Evolutionary conservation across 53 echinoderm and acorn worm genomes (phyloP).

Genomic region (Astropecten irregularis): DNA sequence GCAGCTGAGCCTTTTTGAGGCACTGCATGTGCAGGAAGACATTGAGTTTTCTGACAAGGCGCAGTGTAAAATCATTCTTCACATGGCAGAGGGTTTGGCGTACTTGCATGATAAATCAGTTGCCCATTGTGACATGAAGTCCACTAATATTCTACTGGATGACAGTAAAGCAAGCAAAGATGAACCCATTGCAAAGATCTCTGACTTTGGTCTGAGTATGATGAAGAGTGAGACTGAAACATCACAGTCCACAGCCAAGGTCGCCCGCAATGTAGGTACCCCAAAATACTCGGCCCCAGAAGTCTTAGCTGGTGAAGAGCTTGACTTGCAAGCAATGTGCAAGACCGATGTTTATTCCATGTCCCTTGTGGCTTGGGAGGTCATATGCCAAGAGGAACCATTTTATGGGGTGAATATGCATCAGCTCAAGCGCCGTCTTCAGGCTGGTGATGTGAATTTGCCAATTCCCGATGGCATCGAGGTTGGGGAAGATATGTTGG

Average conservation of each 20-base stretch:
- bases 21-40: conserved; percentile 52
- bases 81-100: conserved; percentile 46
- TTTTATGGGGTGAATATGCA: conserved; percentile 18
- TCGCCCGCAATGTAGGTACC: conserved; percentile 49
- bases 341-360: conserved; percentile 66
- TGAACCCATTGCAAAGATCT: conserved; percentile 55
- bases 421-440: conserved; percentile 30
- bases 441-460: conserved; percentile 3
- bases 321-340: conserved; percentile 42
- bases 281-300: conserved; percentile 72
- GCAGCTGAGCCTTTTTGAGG: conserved; percentile 67
- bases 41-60: conserved; percentile 12
- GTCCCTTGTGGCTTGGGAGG: conserved; percentile 55
- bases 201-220: conserved; percentile 69
- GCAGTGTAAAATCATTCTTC: conserved; percentile 31
- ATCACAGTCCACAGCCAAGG: conserved; percentile 27
- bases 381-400: conserved; percentile 53
- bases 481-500: conserved; percentile 5
- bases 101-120: conserved; percentile 48
- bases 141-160: conserved; percentile 56
- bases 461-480: conserved; percentile 33
- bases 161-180: neutral
- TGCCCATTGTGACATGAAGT: conserved; percentile 70
- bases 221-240: conserved; percentile 56
- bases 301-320: conserved; percentile 48